Base-by-base conservation (phyloP, 2,888 invertebrate genomes). In the Tetheella fluctuosa region DNA sequence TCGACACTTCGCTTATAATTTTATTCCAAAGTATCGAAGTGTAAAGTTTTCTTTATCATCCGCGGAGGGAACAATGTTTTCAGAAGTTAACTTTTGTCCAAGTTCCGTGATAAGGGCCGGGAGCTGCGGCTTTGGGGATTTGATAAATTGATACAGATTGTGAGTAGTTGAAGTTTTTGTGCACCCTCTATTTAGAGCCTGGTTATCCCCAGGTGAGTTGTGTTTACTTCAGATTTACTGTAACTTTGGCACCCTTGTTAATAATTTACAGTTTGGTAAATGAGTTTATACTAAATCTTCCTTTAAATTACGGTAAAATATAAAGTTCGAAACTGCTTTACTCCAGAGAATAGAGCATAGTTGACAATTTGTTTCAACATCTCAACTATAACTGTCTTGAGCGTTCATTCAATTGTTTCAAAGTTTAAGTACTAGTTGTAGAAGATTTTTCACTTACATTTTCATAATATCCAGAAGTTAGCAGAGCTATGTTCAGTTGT, bases 71-170 rank as follows among this genome's bases (percentile, higher is more conserved):
- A 68, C 69, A 63, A 64, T 74, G 71, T 73, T 79, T 80, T 77
- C 76, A 79, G 79, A 74, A 77, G 68, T 59, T 69, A 78, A 81
- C 74, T 80, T 80, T 64, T 58, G 62, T 37, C 61, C 67, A 66
- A 76, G 73, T 70, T 68, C 60, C 64, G 61, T 67, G 74, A 76
- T 74, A 78, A 79, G 69, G 75, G 65, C 67, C 65, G 67, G 37
- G 37, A 68, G 73, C 70, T 70, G 62, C 59, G 39, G 59, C 71
- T 68, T 67, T 64, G 55, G 63, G 69, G 72, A 68, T 71, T 68
- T 77, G 79, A 83, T 82, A 80, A 80, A 81, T 81, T 81, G 76
- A 81, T 80, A 80, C 73, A 78, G 79, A 82, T 81, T 80, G 81
- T 57, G 73, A 68, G 60, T 71, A 73, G 74, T 77, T 71, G 68